A percentile compares a stretch with the other conserved stretches of the same genome.
Conservation (phyloP, 1,140 invertebrate species). For the Apis dorsata region DNA sequence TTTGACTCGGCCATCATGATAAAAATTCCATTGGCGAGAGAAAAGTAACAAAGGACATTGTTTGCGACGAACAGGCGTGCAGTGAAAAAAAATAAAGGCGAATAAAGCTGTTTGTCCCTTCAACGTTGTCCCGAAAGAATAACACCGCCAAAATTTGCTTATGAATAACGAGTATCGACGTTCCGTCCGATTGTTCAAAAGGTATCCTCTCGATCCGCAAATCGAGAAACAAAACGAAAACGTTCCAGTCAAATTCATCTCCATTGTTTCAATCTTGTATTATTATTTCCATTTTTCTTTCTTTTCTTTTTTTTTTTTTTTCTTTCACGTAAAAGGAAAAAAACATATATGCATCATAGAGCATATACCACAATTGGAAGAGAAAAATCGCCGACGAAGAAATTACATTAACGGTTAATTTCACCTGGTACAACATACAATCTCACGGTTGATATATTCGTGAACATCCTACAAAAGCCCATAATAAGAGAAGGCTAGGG, state of each 20-base stretch:
- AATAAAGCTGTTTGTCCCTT: slow-evolving; percentile 2
- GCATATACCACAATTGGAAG: not conserved
- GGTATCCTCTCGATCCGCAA: not conserved
- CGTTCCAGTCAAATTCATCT: not conserved
- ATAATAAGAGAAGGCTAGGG: slow-evolving; percentile 29
- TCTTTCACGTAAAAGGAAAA: too few species aligned
- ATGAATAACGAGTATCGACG: slow-evolving; percentile 19
- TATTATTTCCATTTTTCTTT: not conserved
- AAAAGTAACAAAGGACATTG: not conserved
- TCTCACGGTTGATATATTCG: slow-evolving; percentile 26
- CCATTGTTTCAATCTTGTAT: not conserved
- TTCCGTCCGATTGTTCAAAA: not conserved
- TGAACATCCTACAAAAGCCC: slow-evolving; percentile 17
- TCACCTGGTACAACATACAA: not conserved
- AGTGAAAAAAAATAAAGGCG: not conserved
- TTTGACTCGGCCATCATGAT: too few species aligned
- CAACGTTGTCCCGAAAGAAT: slow-evolving; percentile 7
- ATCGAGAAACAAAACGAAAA: not conserved
- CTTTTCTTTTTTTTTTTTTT: not conserved
- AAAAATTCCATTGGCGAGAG: not conserved
- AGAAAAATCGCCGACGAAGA: not conserved
- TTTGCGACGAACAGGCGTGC: not conserved
- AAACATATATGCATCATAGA: not conserved
- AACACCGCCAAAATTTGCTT: slow-evolving; percentile 11
- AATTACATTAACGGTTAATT: slow-evolving; percentile 7